A percentile compares a stretch with the other conserved stretches of the same genome.
phyloP scores from a whole-genome alignment of 2,113 vertebrate species.

The Nesogale talazaci region DNA sequence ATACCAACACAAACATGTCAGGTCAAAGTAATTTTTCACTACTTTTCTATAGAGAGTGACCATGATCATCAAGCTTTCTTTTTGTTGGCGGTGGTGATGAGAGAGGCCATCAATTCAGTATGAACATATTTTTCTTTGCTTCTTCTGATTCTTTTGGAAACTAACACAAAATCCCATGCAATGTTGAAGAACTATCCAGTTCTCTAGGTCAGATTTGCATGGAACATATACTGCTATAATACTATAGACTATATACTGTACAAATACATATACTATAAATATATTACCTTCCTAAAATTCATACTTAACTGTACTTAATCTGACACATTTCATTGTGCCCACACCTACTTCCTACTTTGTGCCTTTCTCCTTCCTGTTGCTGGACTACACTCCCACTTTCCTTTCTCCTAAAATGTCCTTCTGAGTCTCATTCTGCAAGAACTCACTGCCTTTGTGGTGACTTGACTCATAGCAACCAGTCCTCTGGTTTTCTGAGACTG shows the following conservation, averaged over 20 bases:
- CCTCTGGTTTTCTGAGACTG: too few relatives aligned
- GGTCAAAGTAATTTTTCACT: constrained; percentile 31
- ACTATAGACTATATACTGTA: too few relatives aligned
- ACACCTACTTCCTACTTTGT: neutral
- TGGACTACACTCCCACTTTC: neutral
- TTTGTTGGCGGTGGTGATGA: neutral
- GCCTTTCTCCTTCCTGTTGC: neutral
- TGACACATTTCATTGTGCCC: neutral
- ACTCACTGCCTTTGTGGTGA: too few relatives aligned
- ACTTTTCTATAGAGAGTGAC: neutral
- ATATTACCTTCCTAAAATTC: neutral
- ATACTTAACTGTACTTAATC: neutral
- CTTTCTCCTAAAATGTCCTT: neutral
- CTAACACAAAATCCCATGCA: neutral
- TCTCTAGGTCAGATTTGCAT: neutral
- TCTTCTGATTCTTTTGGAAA: constrained; percentile 1
- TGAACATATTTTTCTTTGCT: neutral
- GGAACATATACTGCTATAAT: neutral
- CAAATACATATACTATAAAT: neutral
- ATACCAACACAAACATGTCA: neutral
- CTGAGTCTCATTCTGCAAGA: neutral
- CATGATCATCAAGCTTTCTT: neutral
- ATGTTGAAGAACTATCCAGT: neutral
- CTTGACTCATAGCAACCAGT: too few relatives aligned
- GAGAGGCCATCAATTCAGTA: too few relatives aligned